phyloP scores from a whole-genome alignment of 2,113 vertebrate species.

The Nerophis lumbriciformis region DNA sequence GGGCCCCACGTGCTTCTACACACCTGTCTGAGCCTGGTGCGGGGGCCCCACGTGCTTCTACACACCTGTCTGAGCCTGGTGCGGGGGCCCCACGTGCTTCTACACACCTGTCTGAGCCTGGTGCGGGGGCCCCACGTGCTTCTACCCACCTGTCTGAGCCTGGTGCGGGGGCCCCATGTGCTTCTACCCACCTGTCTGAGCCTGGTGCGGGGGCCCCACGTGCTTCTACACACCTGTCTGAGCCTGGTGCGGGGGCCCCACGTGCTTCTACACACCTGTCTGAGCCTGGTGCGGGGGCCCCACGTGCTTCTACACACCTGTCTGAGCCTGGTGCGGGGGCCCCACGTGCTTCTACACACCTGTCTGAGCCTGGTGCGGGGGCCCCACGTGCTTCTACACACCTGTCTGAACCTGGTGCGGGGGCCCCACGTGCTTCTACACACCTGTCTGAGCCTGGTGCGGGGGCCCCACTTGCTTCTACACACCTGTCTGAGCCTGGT shows the following conservation, averaged over 20 bases:
- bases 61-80: slow-evolving; percentile 54
- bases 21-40: slow-evolving; percentile 58
- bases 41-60: background rate
- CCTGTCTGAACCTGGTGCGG: slow-evolving; percentile 55
- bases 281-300: slow-evolving; percentile 5
- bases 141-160: slow-evolving; percentile 48
- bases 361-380: slow-evolving; percentile 33
- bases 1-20: background rate
- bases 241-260: background rate
- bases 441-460: slow-evolving; percentile 58
- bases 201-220: no score
- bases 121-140: no score
- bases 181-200: slow-evolving; percentile 44
- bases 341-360: slow-evolving; percentile 21
- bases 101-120: slow-evolving; percentile 51
- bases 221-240: slow-evolving; percentile 43
- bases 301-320: slow-evolving; percentile 29
- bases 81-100: no score
- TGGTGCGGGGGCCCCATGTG: no score
- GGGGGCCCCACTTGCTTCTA: background rate
- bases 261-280: slow-evolving; percentile 41
- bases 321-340: slow-evolving; percentile 19
- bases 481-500: slow-evolving; percentile 54
- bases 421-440: background rate
- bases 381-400: slow-evolving; percentile 3